Evolutionary conservation across 2,888 invertebrate genomes (phyloP).

Genomic region (Oligia latruncula): DNA sequence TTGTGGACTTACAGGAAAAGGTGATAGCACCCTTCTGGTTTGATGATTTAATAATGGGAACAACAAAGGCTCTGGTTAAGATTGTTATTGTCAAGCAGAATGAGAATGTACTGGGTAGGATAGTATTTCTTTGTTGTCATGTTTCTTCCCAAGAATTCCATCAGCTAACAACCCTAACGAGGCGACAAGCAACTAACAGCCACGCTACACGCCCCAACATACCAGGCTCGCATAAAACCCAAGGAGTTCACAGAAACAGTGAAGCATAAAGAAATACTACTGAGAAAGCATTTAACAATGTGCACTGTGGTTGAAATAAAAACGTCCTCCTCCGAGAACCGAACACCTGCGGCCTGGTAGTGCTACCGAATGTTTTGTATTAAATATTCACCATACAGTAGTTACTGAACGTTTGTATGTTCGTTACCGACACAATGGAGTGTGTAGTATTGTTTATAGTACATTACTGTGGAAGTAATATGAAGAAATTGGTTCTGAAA

Average conservation of each 20-base stretch:
- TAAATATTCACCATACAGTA: constrained; percentile 52
- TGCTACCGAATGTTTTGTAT: constrained; percentile 39
- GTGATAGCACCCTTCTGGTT: not conserved
- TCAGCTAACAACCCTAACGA: constrained; percentile 14
- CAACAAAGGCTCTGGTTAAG: not conserved
- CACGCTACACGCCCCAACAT: not conserved
- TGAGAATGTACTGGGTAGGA: not conserved
- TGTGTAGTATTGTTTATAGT: constrained; percentile 38
- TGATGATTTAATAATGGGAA: not conserved
- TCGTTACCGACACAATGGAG: constrained; percentile 25
- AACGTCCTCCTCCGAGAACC: constrained; percentile 37
- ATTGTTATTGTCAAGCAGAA: not conserved
- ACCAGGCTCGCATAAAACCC: constrained; percentile 41
- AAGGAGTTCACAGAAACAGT: constrained; percentile 39
- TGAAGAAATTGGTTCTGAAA: constrained; percentile 21
- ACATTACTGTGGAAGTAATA: constrained; percentile 18
- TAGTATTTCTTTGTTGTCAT: not conserved
- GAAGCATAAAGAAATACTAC: constrained; percentile 42
- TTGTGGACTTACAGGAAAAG: not conserved
- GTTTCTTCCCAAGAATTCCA: constrained; percentile 8
- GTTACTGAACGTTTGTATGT: constrained; percentile 20
- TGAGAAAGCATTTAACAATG: constrained; percentile 40
- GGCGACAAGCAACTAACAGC: not conserved
- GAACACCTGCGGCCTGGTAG: constrained; percentile 51
- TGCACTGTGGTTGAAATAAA: constrained; percentile 41